Evolutionary conservation across 2,113 vertebrate genomes (phyloP), one percentile per base, ranked within the genome.

Genomic region (Sinosuthora webbiana): DNA sequence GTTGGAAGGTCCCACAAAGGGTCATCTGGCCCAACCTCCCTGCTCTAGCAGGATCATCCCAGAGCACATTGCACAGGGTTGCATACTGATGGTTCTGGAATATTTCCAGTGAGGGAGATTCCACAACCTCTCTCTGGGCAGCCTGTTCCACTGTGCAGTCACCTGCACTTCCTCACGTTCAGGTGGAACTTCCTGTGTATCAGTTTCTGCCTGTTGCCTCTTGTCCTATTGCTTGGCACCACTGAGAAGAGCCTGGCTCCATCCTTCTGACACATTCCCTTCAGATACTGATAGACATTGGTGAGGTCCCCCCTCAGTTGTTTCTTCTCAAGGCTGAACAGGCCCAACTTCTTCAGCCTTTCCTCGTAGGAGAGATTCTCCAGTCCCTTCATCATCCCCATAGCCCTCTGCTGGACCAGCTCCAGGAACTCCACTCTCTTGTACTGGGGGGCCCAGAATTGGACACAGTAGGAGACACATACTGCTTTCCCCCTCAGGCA

Each of bases 341-440:
- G 50, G 11, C 27, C 13, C 39, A 18, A 1, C 24, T 68, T 30
- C 53, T 13, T 41, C 53, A 83, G n/a, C n/a, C 39, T 7, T 62
- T 62, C 47, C 63, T 35, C 8, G 5, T 11, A 37, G 37, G 14
- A 53, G 25, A 62, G 25, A 62, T 62, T 60, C 28, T n/a, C 39
- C 70, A 62, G 17, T 35, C 31, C 17, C 10, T 27, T 20, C 15
- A n/a, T 47, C n/a, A 23, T 28, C n/a, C 25, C 41, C 10, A 3
- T 18, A 53, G 53, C 39, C 39, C 13, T 68, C n/a, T 1, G 2
- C 17, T 55, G 55, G n/a, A 55, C 30, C 16, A 0, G 1, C 11
- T 60, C 21, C 55, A 62, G 47, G 41, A 76, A 5, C 25, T 76
- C n/a, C 39, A 35, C 62, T 83, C 30, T 3, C 45, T 13, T 27